Evolutionary conservation across 2,888 invertebrate genomes (phyloP).

Genomic region (Cordilura impudica): DNA sequence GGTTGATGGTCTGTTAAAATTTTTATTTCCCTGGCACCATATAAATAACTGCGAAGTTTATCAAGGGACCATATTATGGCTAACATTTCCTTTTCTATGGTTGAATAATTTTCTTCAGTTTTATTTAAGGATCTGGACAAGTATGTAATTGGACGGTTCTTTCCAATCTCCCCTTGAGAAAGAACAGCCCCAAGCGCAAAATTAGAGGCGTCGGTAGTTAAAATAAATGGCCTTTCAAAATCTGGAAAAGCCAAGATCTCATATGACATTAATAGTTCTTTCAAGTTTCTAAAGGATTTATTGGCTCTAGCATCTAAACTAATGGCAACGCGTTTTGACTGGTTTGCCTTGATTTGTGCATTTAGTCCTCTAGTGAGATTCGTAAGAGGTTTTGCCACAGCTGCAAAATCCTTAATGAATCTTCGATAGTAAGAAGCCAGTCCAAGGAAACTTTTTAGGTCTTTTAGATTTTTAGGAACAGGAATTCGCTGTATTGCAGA

Average conservation of each 20-base stretch:
- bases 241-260: too few relatives aligned
- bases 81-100: too few relatives aligned
- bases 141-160: background rate
- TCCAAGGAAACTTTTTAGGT: constrained; percentile 21
- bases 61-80: background rate
- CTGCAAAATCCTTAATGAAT: constrained; percentile 29
- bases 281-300: constrained; percentile 31
- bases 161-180: constrained; percentile 15
- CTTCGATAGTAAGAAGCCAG: constrained; percentile 18
- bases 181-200: constrained; percentile 50
- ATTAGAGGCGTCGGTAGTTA: constrained; percentile 59
- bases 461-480: constrained; percentile 28
- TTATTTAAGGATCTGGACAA: too few relatives aligned
- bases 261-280: constrained; percentile 28
- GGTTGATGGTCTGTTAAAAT: too few relatives aligned
- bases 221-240: constrained; percentile 52
- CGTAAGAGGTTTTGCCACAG: constrained; percentile 29
- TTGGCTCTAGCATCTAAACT: background rate
- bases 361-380: constrained; percentile 23
- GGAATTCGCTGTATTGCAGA: too few relatives aligned
- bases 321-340: constrained; percentile 16
- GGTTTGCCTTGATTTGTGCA: constrained; percentile 29
- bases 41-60: too few relatives aligned
- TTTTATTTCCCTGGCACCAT: too few relatives aligned
- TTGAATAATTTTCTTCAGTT: too few relatives aligned